phyloP scores from a whole-genome alignment of 2,888 invertebrate species.

The Willowsia nigromaculata region DNA sequence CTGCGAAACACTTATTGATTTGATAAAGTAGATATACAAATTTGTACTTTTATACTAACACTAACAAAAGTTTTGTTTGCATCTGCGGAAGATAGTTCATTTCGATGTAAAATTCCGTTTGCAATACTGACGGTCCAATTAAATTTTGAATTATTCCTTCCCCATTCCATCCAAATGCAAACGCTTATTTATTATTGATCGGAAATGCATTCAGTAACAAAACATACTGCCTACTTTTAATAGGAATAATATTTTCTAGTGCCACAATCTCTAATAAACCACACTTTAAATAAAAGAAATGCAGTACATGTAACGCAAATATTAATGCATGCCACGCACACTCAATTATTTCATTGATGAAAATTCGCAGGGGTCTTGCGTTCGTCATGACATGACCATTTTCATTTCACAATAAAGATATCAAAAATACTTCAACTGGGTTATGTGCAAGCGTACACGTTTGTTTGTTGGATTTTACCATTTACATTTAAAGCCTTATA shows the following conservation, averaged over 20 bases:
- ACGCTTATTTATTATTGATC: neutral
- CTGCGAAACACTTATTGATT: too few species aligned
- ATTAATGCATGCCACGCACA: conserved; percentile 25
- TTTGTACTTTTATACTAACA: too few species aligned
- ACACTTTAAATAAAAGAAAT: neutral
- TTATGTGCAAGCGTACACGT: too few species aligned
- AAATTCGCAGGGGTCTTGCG: conserved; percentile 43
- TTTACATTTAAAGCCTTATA: too few species aligned
- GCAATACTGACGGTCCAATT: conserved; percentile 25
- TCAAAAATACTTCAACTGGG: conserved; percentile 6
- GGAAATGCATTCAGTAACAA: conserved; percentile 11
- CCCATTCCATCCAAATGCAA: neutral
- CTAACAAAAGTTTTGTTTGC: neutral
- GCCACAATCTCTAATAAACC: too few species aligned
- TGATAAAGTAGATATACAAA: too few species aligned
- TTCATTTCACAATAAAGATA: conserved; percentile 44
- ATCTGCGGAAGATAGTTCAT: neutral
- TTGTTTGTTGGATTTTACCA: too few species aligned
- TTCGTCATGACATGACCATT: conserved; percentile 43
- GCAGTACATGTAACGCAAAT: neutral
- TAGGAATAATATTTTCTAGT: too few species aligned
- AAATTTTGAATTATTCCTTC: conserved; percentile 34
- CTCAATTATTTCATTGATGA: conserved; percentile 27
- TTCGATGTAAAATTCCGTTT: neutral
- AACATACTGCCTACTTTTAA: neutral